Conservation (phyloP, 2,113 vertebrate species). For the Clarias magur region DNA sequence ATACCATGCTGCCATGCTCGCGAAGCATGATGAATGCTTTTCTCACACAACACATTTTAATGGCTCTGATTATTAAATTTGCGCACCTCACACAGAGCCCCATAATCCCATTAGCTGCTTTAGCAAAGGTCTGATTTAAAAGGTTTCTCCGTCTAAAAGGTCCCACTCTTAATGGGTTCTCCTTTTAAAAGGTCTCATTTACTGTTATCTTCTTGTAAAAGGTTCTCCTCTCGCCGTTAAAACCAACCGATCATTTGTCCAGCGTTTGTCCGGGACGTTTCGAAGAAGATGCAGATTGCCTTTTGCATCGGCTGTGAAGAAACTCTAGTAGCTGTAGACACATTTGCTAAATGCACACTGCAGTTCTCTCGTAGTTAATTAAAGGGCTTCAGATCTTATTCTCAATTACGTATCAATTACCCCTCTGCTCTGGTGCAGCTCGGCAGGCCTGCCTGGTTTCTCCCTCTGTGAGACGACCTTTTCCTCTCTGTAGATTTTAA, state of each 20-base stretch:
- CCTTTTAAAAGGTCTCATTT: not conserved
- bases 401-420: conserved; percentile 46
- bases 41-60: conserved; percentile 38
- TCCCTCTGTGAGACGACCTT: conserved; percentile 18
- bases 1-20: not conserved
- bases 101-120: conserved; percentile 39
- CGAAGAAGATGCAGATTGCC: not conserved
- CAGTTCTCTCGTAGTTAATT: conserved; percentile 40
- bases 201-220: not conserved
- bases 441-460: conserved; percentile 2
- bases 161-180: not conserved
- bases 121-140: conserved; percentile 34
- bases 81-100: conserved; percentile 25
- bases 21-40: conserved; percentile 16
- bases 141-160: conserved; percentile 25
- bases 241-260: not conserved
- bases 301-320: conserved; percentile 3
- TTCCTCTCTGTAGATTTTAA: conserved; percentile 25
- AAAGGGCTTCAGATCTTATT: conserved; percentile 38
- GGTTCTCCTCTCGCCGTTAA: not conserved
- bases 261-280: conserved; percentile 9
- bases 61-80: conserved; percentile 33
- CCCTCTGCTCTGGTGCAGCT: conserved; percentile 23
- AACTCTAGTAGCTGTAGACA: not conserved
- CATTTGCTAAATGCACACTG: conserved; percentile 30